Evolutionary conservation across 2,888 invertebrate genomes (phyloP).

Genomic region (Tetranychus truncatus): DNA sequence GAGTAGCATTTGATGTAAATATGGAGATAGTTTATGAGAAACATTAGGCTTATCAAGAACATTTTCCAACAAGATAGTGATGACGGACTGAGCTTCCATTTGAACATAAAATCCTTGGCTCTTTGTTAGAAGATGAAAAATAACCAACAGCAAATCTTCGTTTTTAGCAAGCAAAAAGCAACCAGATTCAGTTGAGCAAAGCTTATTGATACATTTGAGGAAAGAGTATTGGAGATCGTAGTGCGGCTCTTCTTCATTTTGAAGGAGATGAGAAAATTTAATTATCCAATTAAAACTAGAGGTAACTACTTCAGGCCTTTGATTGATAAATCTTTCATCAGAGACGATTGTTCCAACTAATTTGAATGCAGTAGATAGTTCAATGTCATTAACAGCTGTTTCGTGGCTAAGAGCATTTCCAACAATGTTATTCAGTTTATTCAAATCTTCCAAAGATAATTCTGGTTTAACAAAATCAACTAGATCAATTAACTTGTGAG

Average conservation of each 20-base stretch:
- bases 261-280: not conserved
- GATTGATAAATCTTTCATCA: not conserved
- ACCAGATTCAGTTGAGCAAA: slow-evolving; percentile 6
- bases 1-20: not conserved
- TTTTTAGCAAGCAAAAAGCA: not conserved
- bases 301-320: not conserved
- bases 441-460: not conserved
- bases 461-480: not conserved
- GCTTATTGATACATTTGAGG: not conserved
- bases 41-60: not conserved
- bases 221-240: slow-evolving; percentile 1
- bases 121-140: not conserved
- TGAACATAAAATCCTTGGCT: slow-evolving; percentile 2
- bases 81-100: not conserved
- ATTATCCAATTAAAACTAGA: not conserved
- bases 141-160: not conserved
- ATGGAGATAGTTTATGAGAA: not conserved
- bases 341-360: not conserved
- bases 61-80: not conserved
- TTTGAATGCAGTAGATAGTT: not conserved
- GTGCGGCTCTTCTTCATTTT: not conserved
- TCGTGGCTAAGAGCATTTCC: not conserved
- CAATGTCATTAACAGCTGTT: not conserved
- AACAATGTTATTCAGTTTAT: not conserved
- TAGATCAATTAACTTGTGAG: not conserved